Percentiles rank a stretch among this genome's conserved stretches.
Evolutionary conservation across 2,113 vertebrate genomes (phyloP).

Genomic region (Oryzias celebensis): DNA sequence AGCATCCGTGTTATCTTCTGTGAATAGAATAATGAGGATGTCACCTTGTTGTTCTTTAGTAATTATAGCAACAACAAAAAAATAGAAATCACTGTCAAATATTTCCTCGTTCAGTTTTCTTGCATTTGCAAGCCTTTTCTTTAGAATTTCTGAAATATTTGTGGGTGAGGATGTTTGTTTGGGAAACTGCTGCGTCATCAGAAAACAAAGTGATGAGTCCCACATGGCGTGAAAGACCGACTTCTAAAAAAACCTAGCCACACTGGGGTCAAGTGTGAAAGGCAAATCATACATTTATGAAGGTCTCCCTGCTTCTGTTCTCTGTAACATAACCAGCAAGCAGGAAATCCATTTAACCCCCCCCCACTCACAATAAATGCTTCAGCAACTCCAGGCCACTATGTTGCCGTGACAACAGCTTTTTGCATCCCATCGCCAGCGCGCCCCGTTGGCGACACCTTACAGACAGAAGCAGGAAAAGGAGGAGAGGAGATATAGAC

Average conservation of each 20-base stretch:
- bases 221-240: background rate
- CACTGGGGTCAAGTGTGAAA: background rate
- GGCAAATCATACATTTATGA: constrained; percentile 35
- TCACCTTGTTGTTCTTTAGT: too few relatives aligned
- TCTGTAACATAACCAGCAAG: constrained; percentile 2
- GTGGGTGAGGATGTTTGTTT: too few relatives aligned
- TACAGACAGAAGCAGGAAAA: constrained; percentile 36
- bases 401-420: constrained; percentile 69
- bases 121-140: background rate
- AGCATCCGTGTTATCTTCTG: too few relatives aligned
- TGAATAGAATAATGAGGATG: too few relatives aligned
- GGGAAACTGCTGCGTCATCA: background rate
- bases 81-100: too few relatives aligned
- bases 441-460: constrained; percentile 47
- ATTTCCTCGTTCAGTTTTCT: background rate
- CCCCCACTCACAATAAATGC: constrained; percentile 9
- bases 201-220: background rate
- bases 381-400: constrained; percentile 49
- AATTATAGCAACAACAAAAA: too few relatives aligned
- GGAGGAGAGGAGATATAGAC: constrained; percentile 10
- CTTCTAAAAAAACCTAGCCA: background rate
- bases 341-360: constrained; percentile 24
- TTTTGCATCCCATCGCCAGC: constrained; percentile 49
- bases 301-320: constrained; percentile 19
- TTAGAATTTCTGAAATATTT: too few relatives aligned